phyloP scores from a whole-genome alignment of 2,797 vertebrate genomes.

The Onychomys arenicola region DNA sequence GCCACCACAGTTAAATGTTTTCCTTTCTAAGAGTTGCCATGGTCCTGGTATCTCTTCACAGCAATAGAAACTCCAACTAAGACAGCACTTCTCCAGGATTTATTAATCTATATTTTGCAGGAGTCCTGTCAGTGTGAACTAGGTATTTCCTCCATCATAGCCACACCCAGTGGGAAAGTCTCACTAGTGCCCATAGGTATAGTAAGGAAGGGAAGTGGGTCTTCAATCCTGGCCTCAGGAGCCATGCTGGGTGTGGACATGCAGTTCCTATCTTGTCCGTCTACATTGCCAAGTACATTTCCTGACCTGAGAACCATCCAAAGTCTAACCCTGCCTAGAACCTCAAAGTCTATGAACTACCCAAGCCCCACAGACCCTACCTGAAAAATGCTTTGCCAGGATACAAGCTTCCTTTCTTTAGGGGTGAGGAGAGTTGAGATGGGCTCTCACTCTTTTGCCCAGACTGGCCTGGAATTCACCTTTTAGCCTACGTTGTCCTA shows the following conservation, averaged over 20 bases:
- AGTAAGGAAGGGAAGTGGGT: not conserved
- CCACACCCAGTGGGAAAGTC: not conserved
- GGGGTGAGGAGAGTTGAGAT: not conserved
- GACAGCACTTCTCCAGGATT: not conserved
- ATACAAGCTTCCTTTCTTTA: not conserved
- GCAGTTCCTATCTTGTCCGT: not conserved
- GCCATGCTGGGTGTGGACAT: not conserved
- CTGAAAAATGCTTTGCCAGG: no score
- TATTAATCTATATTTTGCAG: not conserved
- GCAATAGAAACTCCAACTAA: not conserved
- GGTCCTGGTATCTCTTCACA: not conserved
- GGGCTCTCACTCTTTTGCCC: not conserved
- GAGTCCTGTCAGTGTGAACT: not conserved
- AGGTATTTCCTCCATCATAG: not conserved
- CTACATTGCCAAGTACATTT: not conserved
- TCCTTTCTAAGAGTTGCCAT: not conserved
- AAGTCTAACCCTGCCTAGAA: not conserved
- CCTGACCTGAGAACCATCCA: not conserved
- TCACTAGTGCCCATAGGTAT: not conserved
- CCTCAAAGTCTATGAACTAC: not conserved
- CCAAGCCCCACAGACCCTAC: not conserved
- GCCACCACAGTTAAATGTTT: not conserved
- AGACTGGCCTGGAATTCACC: not conserved
- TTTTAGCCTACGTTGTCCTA: not conserved
- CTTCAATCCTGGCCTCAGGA: not conserved